Conservation (phyloP, 2,888 invertebrate genomes). For the Drosophila mayaguana region DNA sequence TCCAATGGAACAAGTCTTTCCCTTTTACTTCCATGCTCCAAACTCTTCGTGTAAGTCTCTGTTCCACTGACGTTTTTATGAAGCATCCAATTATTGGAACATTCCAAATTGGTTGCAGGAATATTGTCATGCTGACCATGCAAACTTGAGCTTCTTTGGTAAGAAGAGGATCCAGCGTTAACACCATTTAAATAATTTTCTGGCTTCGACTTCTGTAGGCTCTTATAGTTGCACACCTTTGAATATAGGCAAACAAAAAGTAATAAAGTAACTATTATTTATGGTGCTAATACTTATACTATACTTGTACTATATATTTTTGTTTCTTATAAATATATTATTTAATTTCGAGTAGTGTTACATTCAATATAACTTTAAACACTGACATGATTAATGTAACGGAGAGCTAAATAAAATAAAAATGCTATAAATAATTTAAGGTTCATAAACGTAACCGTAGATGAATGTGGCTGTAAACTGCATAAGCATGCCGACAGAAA, state of each 20-base stretch:
- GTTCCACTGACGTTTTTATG: slow-evolving; percentile 84
- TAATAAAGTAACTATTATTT: no score
- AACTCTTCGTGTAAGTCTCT: slow-evolving; percentile 64
- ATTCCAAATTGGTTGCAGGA: slow-evolving; percentile 43
- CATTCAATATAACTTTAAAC: no score
- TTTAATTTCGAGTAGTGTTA: no score
- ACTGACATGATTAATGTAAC: no score
- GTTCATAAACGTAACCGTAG: no score
- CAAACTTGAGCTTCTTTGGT: slow-evolving; percentile 22
- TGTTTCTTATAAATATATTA: no score
- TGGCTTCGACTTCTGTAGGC: slow-evolving; percentile 48
- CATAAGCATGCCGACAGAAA: no score
- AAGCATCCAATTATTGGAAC: slow-evolving; percentile 90
- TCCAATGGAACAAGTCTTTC: slow-evolving; percentile 67
- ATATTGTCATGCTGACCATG: slow-evolving; percentile 13
- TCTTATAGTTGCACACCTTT: slow-evolving; percentile 51
- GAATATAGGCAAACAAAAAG: neutral
- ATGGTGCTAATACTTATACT: no score
- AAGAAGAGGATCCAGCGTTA: slow-evolving; percentile 1
- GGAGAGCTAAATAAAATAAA: no score
- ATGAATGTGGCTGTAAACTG: no score
- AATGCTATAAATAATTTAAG: no score
- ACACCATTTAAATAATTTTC: slow-evolving; percentile 27
- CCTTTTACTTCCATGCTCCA: slow-evolving; percentile 45
- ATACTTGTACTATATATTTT: no score